Percentiles rank a stretch among this genome's conserved stretches.
phyloP scores from a whole-genome alignment of 1,140 invertebrate genomes.

The Colletes latitarsis region DNA sequence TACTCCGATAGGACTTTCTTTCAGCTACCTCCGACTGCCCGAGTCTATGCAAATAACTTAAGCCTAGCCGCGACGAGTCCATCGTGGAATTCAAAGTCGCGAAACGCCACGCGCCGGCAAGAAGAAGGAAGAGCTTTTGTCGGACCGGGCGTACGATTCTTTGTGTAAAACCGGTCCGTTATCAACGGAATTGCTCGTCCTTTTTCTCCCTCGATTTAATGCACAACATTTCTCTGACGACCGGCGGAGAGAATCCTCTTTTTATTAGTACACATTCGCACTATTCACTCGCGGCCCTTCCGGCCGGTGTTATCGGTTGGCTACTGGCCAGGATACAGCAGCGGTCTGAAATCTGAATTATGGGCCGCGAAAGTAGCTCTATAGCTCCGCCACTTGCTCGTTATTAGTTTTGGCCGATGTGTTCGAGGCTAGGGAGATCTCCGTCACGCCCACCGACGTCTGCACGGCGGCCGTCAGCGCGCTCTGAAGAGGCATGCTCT shows the following conservation, averaged over 20 bases:
- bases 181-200: background rate
- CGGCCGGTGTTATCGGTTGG: slow-evolving; percentile 32
- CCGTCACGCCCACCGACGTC: slow-evolving; percentile 76
- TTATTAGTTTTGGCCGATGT: slow-evolving; percentile 73
- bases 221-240: background rate
- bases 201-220: too few relatives aligned
- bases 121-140: background rate
- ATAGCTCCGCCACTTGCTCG: slow-evolving; percentile 76
- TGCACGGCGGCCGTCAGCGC: slow-evolving; percentile 75
- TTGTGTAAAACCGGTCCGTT: background rate
- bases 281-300: slow-evolving; percentile 29
- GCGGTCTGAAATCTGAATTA: slow-evolving; percentile 20
- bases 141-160: background rate
- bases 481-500: slow-evolving; percentile 75
- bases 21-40: too few relatives aligned
- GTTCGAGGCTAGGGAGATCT: slow-evolving; percentile 75
- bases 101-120: background rate
- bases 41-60: background rate
- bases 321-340: background rate
- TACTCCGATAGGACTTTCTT: too few relatives aligned
- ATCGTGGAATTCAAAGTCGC: background rate
- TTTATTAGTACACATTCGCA: slow-evolving; percentile 39
- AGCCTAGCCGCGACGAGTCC: background rate
- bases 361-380: slow-evolving; percentile 43
- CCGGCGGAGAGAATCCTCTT: background rate